These are phyloP conservation scores for Pogonus chalceus DNA, from an alignment of 1,140 invertebrate species.

Conservation along the genomic window DNA sequence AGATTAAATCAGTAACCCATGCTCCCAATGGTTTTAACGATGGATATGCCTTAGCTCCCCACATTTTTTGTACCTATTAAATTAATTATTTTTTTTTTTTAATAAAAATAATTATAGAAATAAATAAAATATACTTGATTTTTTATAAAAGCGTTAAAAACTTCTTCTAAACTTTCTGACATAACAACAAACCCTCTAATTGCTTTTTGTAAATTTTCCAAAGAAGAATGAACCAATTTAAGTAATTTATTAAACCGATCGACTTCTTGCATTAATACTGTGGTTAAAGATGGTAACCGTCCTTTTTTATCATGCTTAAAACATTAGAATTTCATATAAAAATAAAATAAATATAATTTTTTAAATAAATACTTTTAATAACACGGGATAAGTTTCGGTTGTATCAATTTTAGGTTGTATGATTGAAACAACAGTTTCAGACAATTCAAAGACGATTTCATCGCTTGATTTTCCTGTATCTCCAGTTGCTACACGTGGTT, in stretches of 20 bases:
- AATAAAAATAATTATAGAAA: slow-evolving; percentile 3
- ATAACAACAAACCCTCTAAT: slow-evolving; percentile 81
- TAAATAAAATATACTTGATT: slow-evolving; percentile 46
- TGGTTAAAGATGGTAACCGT: slow-evolving; percentile 67
- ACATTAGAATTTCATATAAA: slow-evolving; percentile 12
- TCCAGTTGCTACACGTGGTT: slow-evolving; percentile 49
- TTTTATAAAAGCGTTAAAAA: slow-evolving; percentile 65
- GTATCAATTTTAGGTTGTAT: slow-evolving; percentile 48
- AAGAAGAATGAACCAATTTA: slow-evolving; percentile 54
- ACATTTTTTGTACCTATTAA: slow-evolving; percentile 61
- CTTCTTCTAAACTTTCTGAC: slow-evolving; percentile 74
- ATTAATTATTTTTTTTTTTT: neutral
- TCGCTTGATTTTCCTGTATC: slow-evolving; percentile 56
- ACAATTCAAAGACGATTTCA: slow-evolving; percentile 61
- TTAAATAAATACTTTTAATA: slow-evolving; percentile 38
- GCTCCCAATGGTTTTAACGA: slow-evolving; percentile 74
- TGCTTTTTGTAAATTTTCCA: slow-evolving; percentile 68
- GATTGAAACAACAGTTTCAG: slow-evolving; percentile 49
- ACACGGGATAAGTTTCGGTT: slow-evolving; percentile 41
- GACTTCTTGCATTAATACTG: slow-evolving; percentile 75
- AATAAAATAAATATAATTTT: slow-evolving; percentile 10
- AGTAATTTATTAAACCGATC: slow-evolving; percentile 76
- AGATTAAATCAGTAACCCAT: slow-evolving; percentile 70
- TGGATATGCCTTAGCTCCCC: slow-evolving; percentile 73
- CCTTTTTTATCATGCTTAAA: slow-evolving; percentile 53